Evolutionary conservation across 2,113 vertebrate genomes (phyloP).

Genomic region (Pelmatolapia mariae): DNA sequence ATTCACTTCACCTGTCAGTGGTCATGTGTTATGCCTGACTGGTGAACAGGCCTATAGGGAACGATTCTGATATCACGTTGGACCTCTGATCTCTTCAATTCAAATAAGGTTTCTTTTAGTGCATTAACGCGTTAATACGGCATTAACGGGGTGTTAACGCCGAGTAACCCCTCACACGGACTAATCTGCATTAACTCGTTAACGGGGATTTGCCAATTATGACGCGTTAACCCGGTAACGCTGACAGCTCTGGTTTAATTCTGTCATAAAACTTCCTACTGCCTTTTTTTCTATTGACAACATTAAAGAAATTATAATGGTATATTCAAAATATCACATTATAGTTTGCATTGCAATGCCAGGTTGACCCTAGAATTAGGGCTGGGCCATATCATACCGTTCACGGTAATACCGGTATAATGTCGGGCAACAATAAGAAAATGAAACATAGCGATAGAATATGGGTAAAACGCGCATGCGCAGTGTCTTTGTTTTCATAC

Average conservation of each 20-base stretch:
- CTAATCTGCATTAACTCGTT: background rate
- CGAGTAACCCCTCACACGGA: background rate
- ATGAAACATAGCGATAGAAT: no score
- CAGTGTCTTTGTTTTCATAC: no score
- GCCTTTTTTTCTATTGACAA: background rate
- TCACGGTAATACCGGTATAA: no score
- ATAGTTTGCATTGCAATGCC: background rate
- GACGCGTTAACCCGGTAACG: background rate
- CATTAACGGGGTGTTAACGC: rapidly evolving
- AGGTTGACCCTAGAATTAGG: no score
- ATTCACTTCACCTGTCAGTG: background rate
- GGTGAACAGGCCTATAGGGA: background rate
- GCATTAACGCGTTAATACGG: rapidly evolving
- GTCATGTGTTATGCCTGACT: background rate
- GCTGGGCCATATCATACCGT: no score
- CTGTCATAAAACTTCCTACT: background rate
- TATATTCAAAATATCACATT: background rate
- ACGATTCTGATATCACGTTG: background rate
- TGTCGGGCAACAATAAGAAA: no score
- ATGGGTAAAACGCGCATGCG: no score
- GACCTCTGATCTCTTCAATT: background rate
- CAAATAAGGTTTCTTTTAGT: background rate
- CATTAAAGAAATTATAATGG: background rate
- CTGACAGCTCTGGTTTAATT: background rate
- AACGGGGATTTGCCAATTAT: background rate